Evolutionary conservation across 2,113 vertebrate species (phyloP), one percentile per base, ranked within the genome.

Genomic region (Eulemur macaco): DNA sequence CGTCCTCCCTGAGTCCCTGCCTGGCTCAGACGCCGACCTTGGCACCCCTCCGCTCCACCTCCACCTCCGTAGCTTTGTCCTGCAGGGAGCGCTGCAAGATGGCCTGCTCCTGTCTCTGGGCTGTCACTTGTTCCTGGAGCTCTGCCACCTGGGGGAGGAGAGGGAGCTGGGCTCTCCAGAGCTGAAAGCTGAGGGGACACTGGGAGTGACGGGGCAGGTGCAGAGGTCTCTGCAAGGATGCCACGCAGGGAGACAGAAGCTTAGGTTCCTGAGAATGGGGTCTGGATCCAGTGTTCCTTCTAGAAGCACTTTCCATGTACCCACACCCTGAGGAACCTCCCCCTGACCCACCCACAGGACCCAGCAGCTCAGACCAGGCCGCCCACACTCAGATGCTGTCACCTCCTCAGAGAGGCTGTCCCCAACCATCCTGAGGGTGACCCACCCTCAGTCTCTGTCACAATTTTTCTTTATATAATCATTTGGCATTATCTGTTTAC

Each of bases 41-140:
- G 91, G 98, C 98, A 20, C 98, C 97, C 47, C 99, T 96, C 88
- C 98, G 98, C 97, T 99, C 99, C 97, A 99, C 98, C 90, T 99
- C 98, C 68, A 99, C 98, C 98, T 99, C 98, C 1, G 99, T 99
- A 0, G 98, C 97, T 95, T 97, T 99, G 98, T 99, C 99, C 83
- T 99, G 98, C 20, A 99, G 97, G 83, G 98, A 98, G 93, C 98
- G 99, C 74, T 98, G 98, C 87, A 99, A 97, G 68, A 99, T 91
- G 56, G 88, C 97, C 34, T 97, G 96, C 71, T 98, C 98, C 68
- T 98, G 98, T 95, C 98, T 98, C 97, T 99, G 98, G 82, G 69
- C 29, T 1, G 69, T 77, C 9, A 97, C 47, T 54, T 94, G 84
- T 12, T 96, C 97, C 84, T 98, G 97, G 17, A 98, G 97, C 31